Base-by-base conservation (phyloP, 2,797 vertebrate genomes). In the Nannoperca australis region DNA sequence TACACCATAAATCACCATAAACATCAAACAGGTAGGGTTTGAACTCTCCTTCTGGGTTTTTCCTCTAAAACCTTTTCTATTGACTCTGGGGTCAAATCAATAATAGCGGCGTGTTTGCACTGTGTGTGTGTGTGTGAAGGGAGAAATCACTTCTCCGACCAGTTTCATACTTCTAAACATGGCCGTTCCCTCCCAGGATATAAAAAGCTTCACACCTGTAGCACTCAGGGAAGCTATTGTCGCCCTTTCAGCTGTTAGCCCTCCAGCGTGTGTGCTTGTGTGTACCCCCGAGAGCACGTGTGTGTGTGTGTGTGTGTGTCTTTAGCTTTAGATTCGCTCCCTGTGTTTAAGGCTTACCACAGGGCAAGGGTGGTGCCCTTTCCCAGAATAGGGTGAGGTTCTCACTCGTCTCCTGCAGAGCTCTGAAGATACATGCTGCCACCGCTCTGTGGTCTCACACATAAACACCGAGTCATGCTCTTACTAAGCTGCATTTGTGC, bases 261-360 rank as follows among this genome's bases (percentile, higher is more conserved):
- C 34, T 79, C 14, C 44, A 67, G 61, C 58, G 15, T 70, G 38
- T 38, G n/a, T 42, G 47, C 81, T 8, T 70, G 44, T 66, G 44
- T 78, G 44, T 66, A 5, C 69, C 32, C 24, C 44, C 70, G 44
- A 56, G 51, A 54, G 74, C 70, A 42, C 32, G 47, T 76, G 61
- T 73, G 56, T 27, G 73, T 75, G 47, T 82, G 8, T 70, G 42
- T 66, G 44, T 78, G 44, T 32, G 47, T 76, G 61, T 75, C 62
- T 59, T 50, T 70, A 70, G 83, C 77, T 50, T 51, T 54, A 71
- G 78, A 72, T 62, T n/a, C 66, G 53, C 82, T 88, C 79, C 85
- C 92, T 92, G 85, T 94, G 89, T 87, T 93, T 92, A 91, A 72
- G 83, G 79, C 91, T 92, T 58, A 94, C 94, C 90, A 92, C 90